A percentile compares a stretch with the other conserved stretches of the same genome.
Conservation (phyloP, 2,113 vertebrate species). For the Syngnathus typhle region DNA sequence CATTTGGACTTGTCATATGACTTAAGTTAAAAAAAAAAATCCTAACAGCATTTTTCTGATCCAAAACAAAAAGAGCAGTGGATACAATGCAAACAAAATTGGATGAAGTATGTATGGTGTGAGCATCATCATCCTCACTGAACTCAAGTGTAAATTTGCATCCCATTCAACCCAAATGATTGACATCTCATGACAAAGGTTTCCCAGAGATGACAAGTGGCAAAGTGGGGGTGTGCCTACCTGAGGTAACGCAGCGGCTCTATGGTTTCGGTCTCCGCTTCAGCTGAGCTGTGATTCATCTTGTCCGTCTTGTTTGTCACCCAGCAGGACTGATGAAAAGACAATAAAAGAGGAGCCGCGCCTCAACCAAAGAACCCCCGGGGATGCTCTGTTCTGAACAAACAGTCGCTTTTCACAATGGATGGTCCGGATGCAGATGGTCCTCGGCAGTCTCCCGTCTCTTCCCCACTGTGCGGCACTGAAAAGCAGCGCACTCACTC, state of each 20-base stretch:
- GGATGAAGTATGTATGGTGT: background rate
- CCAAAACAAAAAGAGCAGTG: background rate
- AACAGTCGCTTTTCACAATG: background rate
- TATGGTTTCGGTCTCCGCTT: conserved; percentile 67
- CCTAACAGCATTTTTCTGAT: background rate
- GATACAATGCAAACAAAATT: background rate
- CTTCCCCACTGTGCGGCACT: conserved; percentile 49
- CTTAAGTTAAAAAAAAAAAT: background rate
- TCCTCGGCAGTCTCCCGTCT: conserved; percentile 20
- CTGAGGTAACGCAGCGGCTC: conserved; percentile 74
- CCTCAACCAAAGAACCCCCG: conserved; percentile 20
- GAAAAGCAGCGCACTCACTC: conserved; percentile 58
- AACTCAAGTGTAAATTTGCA: conserved; percentile 11
- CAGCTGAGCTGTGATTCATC: conserved; percentile 74
- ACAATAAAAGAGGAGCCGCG: conserved; percentile 34
- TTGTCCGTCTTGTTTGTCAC: conserved; percentile 54
- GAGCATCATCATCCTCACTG: background rate
- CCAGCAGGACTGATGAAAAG: conserved; percentile 32
- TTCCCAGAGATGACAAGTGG: background rate
- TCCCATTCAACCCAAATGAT: conserved; percentile 8
- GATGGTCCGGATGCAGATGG: background rate
- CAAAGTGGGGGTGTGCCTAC: conserved; percentile 45
- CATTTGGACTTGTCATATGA: background rate
- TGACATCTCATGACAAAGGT: background rate
- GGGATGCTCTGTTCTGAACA: conserved; percentile 26